Evolutionary conservation across 2,113 vertebrate species (phyloP), one percentile per base, ranked within the genome.

Genomic region (Garra rufa): DNA sequence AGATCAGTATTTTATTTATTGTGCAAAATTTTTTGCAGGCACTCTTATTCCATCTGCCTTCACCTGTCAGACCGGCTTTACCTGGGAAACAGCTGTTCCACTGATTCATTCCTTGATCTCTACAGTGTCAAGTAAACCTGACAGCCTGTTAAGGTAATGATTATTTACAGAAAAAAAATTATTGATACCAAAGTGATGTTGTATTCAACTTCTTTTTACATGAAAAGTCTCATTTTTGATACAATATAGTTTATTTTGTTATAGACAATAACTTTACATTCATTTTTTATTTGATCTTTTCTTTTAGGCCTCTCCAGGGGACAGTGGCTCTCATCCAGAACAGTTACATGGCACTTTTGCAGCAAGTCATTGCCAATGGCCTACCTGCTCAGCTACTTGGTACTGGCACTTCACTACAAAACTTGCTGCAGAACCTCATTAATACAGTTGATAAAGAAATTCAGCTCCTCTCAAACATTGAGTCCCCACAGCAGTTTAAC

Each of bases 241-340:
- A 50, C 6, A 76, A 30, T 52, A 21, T 48, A 6, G 9, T 52
- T 34, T 21, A 9, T 76, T 13, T 50, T 38, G 10, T 55, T 7
- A 55, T n/a, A 76, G 2, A 55, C 74, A 55, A 55, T 50, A 6
- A 28, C 14, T 50, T 50, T 28, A 52, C 9, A 69, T 17, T 15
- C 9, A 30, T 70, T 79, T 63, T 63, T 82, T 3, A 41, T 19
- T 4, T 59, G 38, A 34, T 9, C n/a, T n/a, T n/a, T n/a, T n/a
- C n/a, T n/a, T 63, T 41, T 81, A 87, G 86, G 52, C 86, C 1
- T 67, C 89, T 95, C 76, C 91, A 92, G 84, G 94, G 94, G 85
- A 85, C 89, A 61, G 83, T 91, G 41, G 85, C 69, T 82, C 63
- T 95, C 38, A 61, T 95, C n/a, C 88, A 93, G 50, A 55, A 90